Conservation (phyloP, 2,113 vertebrate genomes). For the Telmatochromis sp. region DNA sequence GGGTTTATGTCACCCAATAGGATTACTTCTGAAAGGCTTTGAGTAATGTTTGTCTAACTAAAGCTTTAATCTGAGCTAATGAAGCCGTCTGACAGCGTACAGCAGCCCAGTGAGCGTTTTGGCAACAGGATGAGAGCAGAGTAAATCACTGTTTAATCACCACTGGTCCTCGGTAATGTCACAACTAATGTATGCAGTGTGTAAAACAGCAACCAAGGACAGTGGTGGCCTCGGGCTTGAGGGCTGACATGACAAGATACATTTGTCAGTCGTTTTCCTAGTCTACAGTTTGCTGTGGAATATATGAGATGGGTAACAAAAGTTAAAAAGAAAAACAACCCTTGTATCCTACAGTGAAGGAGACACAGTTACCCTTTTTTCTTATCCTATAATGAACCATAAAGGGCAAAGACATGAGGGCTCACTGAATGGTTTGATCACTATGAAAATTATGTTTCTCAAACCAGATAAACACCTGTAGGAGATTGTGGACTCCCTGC, state of each 20-base stretch:
- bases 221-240: neutral
- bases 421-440: neutral
- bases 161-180: neutral
- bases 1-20: neutral
- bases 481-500: neutral
- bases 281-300: neutral
- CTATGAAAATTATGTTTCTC: neutral
- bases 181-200: neutral
- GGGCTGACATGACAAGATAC: neutral
- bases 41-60: neutral
- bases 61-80: constrained; percentile 5
- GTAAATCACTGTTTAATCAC: neutral
- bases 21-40: neutral
- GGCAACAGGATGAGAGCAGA: neutral
- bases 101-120: neutral
- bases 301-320: neutral
- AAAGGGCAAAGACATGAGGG: neutral
- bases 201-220: neutral
- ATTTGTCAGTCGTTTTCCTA: neutral
- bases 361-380: neutral
- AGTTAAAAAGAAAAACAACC: neutral
- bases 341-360: neutral
- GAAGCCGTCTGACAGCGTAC: neutral
- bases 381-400: neutral
- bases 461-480: neutral